These are phyloP conservation scores for Corvus moneduloides DNA, from an alignment of 2,113 vertebrate species.

Conservation along the genomic window DNA sequence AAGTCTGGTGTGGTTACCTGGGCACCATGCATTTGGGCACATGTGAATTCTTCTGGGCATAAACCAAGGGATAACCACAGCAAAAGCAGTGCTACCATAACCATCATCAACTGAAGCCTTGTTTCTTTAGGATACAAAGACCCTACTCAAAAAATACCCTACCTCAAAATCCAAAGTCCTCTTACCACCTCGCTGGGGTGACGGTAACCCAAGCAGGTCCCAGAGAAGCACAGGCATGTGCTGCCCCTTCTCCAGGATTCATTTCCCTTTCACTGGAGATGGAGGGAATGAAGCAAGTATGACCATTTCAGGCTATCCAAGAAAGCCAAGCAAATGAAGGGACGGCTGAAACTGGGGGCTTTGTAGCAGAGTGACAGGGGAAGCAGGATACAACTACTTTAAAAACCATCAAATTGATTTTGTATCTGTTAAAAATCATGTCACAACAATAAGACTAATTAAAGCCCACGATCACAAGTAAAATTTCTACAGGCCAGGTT, in stretches of 20 bases:
- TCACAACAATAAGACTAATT: background rate
- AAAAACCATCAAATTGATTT: background rate
- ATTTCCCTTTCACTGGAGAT: background rate
- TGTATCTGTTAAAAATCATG: background rate
- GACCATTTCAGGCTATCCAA: background rate
- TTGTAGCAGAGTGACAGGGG: background rate
- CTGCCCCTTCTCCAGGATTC: background rate
- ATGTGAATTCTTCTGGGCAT: background rate
- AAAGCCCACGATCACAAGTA: rapidly evolving
- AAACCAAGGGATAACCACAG: background rate
- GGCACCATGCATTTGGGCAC: too few species aligned
- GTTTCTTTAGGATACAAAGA: background rate
- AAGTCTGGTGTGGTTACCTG: background rate
- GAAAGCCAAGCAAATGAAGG: background rate
- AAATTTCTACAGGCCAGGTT: background rate
- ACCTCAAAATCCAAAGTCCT: background rate
- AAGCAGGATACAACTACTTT: background rate
- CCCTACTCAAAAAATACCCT: background rate
- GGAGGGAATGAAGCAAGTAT: background rate
- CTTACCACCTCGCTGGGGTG: background rate
- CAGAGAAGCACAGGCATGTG: rapidly evolving
- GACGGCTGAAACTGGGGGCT: background rate
- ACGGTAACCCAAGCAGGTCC: background rate
- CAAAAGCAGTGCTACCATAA: background rate
- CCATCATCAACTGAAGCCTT: background rate